Base-by-base conservation (phyloP, 2,113 vertebrate genomes). In the Mesocricetus auratus region DNA sequence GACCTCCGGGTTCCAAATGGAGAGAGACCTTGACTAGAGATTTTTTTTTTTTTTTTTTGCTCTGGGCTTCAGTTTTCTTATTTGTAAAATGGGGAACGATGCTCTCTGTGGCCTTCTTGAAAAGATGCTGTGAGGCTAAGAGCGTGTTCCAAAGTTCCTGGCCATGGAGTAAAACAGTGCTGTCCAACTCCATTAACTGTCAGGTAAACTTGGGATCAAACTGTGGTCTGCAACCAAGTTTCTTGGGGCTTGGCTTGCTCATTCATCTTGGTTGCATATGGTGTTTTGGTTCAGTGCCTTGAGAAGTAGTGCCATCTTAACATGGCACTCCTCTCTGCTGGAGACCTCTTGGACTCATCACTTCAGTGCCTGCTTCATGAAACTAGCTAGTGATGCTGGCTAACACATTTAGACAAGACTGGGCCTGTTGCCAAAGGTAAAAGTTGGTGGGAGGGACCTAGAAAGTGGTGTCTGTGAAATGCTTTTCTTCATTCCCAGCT, bases 71-170 rank as follows among this genome's bases (percentile, higher is more conserved):
- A 11, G 39, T 95, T 97, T 94, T 93, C 69, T 93, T 75, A 33
- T 83, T 95, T 96, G 50, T 91, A 91, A 94, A 95, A 94, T 91
- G 78, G 56, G 83, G 47, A 93, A 24, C 53, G 71, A 68, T 71
- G 39, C 26, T 64, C 2, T 75, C 82, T 92, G 56, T 79, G 29
- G 64, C 39, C 66, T 83, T 33, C n/a, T 79, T 93, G 73, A 9
- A 95, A 88, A 85, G 69, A 81, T 42, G 3, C 62, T 58, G 3
- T 88, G 47, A 90, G 87, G 12, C 8, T n/a, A 50, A 86, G 68
- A 86, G 39, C n/a, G n/a, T n/a, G 2, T 36, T 53, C 26, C 56
- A 7, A 79, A 83, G 24, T 77, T 31, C 24, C 22, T 71, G 33
- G 24, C 39, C 93, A 66, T 91, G 29, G 33, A 79, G 68, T 62